Base-by-base conservation (phyloP, 1,140 invertebrate species). In the Zaprionus taronus region DNA sequence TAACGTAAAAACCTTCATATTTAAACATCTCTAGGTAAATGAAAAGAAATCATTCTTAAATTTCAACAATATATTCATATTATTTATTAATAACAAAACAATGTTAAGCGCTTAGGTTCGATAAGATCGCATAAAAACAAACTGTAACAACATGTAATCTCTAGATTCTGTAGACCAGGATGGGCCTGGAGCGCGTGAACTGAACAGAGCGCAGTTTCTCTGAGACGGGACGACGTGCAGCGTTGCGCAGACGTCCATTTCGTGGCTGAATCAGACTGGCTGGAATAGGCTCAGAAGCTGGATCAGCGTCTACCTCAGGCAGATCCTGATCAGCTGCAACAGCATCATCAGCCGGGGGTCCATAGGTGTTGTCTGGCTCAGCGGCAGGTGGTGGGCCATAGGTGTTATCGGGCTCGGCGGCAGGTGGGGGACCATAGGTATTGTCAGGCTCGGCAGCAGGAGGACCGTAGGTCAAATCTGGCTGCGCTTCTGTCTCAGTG, bases 221-320 rank as follows among this genome's bases (percentile, higher is more conserved):
- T 14, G 79, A 15, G 14, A 71, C 62, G 2, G 82, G 82, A 5
- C 83, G 77, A 41, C 77, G 80, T 17, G 41, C 31, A 11, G 31
- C 41, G 12, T 49, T 60, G 58, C 83, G 91, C 0, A 91, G 69
- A 15, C 79, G 72, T 22, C 75, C 77, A 20, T 80, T 90, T 22
- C 91, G 82, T n/a, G 83, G 86, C 58, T 89, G 91, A 12, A 92
- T 90, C 7, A 92, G 60, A 55, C 80, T 83, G 1, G 91, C 80
- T 15, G 80, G 87, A 38, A 89, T 72, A 38, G 81, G 76, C 17
- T 85, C 83, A 5, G 81, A 72, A 4, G 74, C 71, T 24, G 85
- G 73, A 31, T 74, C 44, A 12, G 72, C 69, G 14, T 81, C 78
- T 5, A 67, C 62, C 3, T 71, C 72, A 0, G 78, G 72, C 11